Conservation (phyloP, 1,140 invertebrate species). For the Metopolophium dirhodum region DNA sequence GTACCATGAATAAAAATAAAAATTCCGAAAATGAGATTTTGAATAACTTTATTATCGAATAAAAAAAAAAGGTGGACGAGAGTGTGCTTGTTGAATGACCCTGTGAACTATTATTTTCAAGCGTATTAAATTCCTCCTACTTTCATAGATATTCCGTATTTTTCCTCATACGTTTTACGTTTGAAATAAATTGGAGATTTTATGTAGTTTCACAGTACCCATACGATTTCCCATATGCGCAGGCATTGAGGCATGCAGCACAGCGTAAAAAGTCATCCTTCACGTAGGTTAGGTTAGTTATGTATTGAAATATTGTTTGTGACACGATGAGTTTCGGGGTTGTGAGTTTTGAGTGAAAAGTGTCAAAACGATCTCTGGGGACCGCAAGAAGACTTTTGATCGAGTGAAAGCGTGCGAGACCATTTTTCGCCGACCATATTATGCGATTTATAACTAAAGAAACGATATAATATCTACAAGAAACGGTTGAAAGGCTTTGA, state of each 20-base stretch:
- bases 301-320: conserved; percentile 21
- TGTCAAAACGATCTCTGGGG: background rate
- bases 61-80: too few species aligned
- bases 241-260: background rate
- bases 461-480: background rate
- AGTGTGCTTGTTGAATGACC: too few species aligned
- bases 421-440: background rate
- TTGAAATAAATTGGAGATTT: background rate
- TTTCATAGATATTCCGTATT: background rate
- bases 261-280: background rate
- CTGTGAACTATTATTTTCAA: background rate
- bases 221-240: background rate
- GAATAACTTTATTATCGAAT: too few species aligned
- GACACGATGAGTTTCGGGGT: background rate
- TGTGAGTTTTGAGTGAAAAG: background rate
- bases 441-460: background rate
- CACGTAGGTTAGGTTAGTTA: background rate
- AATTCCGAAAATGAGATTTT: too few species aligned
- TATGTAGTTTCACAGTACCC: background rate
- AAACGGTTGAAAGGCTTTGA: background rate
- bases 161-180: background rate
- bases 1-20: too few species aligned
- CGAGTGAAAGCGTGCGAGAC: background rate
- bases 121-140: background rate
- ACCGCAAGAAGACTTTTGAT: background rate